Evolutionary conservation across 2,113 vertebrate species (phyloP), one percentile per base, ranked within the genome.

Genomic region (Protobothrops mucrosquamatus): DNA sequence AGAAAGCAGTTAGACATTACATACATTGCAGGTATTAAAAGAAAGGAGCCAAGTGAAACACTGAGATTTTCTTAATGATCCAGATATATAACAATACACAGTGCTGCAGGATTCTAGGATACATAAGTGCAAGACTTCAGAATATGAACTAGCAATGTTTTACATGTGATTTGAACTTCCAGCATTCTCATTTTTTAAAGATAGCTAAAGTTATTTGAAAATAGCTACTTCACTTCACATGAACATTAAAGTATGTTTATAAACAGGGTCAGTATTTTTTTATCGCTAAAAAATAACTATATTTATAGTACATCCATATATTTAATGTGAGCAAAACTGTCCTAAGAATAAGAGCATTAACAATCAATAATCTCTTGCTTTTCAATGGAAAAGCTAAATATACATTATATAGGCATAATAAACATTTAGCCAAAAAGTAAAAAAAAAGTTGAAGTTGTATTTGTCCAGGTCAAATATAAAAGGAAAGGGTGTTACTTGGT

Each of bases 71-170:
- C 29, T 55, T n/a, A 88, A 52, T 24, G 4, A 26, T 1, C 46
- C 87, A 46, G 59, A 56, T 69, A 74, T 69, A 88, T 56, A 93
- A 85, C n/a, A 95, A 93, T 61, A 48, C 39, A 86, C 12, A 89
- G 89, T 34, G 29, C 1, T 6, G n/a, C 18, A 81, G n/a, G 0
- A 51, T 89, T 52, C 0, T 46, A 46, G 2, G 86, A 12, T 57
- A 11, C 3, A 43, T 1, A 23, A 81, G 88, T 85, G 91, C 24
- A 54, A 94, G 54, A 57, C 54, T 57, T 0, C 0, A 26, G 95
- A 91, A 94, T 94, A 93, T 88, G 85, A 96, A 39, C 89, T 46
- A 94, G 90, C 94, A 91, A 95, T 87, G 57, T 89, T 96, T 93
- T 92, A 93, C 85, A 34, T n/a, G 2, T 48, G 22, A 51, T 95